Percentiles rank a stretch among this genome's conserved stretches.
phyloP scores from a whole-genome alignment of 2,113 vertebrate species.

The Sander lucioperca region DNA sequence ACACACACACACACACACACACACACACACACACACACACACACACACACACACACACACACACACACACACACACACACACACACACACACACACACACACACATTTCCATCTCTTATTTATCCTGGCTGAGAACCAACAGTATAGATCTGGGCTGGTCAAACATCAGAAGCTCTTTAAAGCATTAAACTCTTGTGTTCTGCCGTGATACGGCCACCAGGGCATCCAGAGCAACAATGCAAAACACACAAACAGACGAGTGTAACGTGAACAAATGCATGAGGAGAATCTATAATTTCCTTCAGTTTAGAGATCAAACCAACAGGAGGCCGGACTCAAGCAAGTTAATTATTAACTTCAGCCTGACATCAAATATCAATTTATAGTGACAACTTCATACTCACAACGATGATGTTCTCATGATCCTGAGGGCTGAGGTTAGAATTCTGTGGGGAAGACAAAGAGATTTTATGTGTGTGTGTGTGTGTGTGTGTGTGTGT shows the following conservation, averaged over 20 bases:
- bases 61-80: conserved; percentile 44
- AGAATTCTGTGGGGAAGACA: conserved; percentile 87
- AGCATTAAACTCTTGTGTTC: background rate
- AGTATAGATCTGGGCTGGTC: conserved; percentile 10
- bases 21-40: conserved; percentile 31
- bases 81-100: conserved; percentile 41
- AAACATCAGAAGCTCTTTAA: conserved; percentile 13
- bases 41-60: conserved; percentile 41
- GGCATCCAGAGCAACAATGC: background rate
- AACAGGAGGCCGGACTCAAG: background rate
- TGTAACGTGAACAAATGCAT: background rate
- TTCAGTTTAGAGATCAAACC: conserved; percentile 11
- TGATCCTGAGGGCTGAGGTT: conserved; percentile 97
- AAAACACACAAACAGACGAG: background rate
- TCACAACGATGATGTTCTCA: conserved; percentile 99
- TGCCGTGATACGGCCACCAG: background rate
- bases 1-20: conserved; percentile 37
- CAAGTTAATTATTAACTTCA: conserved; percentile 21
- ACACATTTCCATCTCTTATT: conserved; percentile 52
- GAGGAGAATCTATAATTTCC: background rate
- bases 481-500: background rate
- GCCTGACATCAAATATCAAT: background rate
- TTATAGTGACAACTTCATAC: conserved; percentile 54
- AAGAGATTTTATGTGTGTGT: background rate
- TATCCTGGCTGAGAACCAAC: conserved; percentile 17